phyloP scores from a whole-genome alignment of 1,140 invertebrate genomes.

The Caenorhabditis briggsae region DNA sequence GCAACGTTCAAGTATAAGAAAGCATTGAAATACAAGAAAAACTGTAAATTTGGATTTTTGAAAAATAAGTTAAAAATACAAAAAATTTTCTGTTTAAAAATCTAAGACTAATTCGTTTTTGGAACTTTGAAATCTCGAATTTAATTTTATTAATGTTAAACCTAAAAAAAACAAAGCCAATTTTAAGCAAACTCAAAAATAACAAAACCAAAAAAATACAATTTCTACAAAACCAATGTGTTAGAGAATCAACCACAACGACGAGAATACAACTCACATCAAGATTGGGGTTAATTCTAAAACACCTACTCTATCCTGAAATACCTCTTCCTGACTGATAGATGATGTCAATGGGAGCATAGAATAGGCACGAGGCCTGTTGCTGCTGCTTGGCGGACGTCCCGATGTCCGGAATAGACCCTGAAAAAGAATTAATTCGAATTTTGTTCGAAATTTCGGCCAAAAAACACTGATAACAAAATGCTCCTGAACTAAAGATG shows the following conservation, averaged over 20 bases:
- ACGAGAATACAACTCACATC: neutral
- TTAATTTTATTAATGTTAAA: no score
- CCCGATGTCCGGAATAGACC: conserved; percentile 59
- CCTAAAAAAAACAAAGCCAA: neutral
- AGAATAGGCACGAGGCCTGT: conserved; percentile 60
- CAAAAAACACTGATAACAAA: no score
- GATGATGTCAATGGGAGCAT: conserved; percentile 60
- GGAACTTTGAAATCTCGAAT: no score
- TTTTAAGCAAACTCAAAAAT: neutral
- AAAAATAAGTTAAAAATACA: no score
- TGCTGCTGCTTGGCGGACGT: conserved; percentile 19
- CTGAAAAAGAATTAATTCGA: conserved; percentile 50
- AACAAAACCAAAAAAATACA: neutral
- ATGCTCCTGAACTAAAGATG: neutral
- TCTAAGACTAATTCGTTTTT: no score
- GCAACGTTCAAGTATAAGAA: no score
- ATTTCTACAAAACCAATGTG: conserved; percentile 9
- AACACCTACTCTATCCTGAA: conserved; percentile 48
- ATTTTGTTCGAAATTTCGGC: no score
- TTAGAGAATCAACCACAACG: conserved; percentile 45
- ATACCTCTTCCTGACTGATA: conserved; percentile 60
- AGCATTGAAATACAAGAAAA: no score
- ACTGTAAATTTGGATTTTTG: no score
- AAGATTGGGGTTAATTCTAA: neutral
- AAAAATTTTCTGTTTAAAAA: no score